These are phyloP conservation scores for Pangasius djambal DNA, from an alignment of 2,797 vertebrate genomes.

Conservation along the genomic window DNA sequence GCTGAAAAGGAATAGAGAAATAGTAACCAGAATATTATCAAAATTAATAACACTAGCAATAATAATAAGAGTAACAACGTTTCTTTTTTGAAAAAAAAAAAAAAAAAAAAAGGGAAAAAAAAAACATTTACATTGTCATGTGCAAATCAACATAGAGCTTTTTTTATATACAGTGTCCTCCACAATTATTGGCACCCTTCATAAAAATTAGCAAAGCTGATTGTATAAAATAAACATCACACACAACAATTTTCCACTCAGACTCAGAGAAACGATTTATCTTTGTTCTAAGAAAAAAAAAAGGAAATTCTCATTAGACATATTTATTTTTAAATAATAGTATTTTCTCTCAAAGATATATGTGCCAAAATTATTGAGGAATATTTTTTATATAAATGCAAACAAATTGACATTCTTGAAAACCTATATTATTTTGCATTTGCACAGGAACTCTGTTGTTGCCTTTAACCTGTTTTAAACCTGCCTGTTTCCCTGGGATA, in stretches of 20 bases:
- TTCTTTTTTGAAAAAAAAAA: not conserved
- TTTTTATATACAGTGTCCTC: constrained; percentile 33
- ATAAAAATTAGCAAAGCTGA: not conserved
- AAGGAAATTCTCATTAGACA: not conserved
- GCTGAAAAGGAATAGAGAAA: constrained; percentile 58
- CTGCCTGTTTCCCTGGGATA: constrained; percentile 16
- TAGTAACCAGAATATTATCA: constrained; percentile 56
- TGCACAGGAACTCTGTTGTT: not conserved
- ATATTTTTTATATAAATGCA: constrained; percentile 22
- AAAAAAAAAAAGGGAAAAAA: constrained; percentile 36
- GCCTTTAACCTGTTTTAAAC: too few relatives aligned
- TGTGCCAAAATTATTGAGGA: constrained; percentile 14
- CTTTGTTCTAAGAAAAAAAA: not conserved
- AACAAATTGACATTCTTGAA: not conserved
- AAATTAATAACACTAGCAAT: constrained; percentile 60
- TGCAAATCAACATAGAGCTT: constrained; percentile 52
- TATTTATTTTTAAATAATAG: not conserved
- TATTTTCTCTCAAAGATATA: not conserved
- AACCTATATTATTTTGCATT: not conserved
- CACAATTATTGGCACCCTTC: constrained; percentile 27
- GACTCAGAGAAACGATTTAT: not conserved
- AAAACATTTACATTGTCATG: constrained; percentile 52
- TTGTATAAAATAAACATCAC: not conserved
- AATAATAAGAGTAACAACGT: constrained; percentile 51
- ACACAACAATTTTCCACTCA: not conserved